Base-by-base conservation (phyloP, 2,113 vertebrate genomes). In the Falco punctatus region DNA sequence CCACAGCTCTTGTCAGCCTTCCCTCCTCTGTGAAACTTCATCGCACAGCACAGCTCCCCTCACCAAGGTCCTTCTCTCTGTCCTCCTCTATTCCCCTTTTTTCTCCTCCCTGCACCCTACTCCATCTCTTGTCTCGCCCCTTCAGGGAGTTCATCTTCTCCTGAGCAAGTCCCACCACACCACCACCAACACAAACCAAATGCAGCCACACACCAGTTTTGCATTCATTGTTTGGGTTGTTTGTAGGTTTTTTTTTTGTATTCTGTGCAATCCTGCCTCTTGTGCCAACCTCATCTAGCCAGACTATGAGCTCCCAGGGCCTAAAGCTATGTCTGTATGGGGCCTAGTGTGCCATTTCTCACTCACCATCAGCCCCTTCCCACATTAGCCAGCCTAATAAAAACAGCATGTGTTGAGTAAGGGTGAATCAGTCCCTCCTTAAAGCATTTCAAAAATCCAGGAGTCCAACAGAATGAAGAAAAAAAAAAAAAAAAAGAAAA, bases 1-100 rank as follows among this genome's bases (percentile, higher is more conserved):
- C 51, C 35, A 54, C 22, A 32, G 14, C 32, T 26, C 69, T 40
- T 42, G 59, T 78, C 59, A 94, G 72, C 14, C 10, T 35, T 40
- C 19, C 11, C 21, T n/a, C 16, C 13, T 15, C 42, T 73, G 28
- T 1, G 1, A 46, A 71, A 51, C 22, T n/a, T 71, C 48, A 49
- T 9, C 1, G 3, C 3, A 2, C 0, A 0, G 22, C 73, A 49
- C 42, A 75, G 38, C 26, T 49, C 15, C 74, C 22, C 92, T 40
- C 70, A 71, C 7, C 10, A 4, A 58, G 19, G 26, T 66, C 40
- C 55, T 57, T 19, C 44, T n/a, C 49, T 28, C 72, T 2, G 5
- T 44, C 24, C 51, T 51, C 12, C 15, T 21, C 27, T 30, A 11
- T 5, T 19, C 6, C 57, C 22, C 17, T 13, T 35, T 35, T 57